Evolutionary conservation across 1,140 invertebrate species (phyloP).

Genomic region (Harpegnathos saltator): DNA sequence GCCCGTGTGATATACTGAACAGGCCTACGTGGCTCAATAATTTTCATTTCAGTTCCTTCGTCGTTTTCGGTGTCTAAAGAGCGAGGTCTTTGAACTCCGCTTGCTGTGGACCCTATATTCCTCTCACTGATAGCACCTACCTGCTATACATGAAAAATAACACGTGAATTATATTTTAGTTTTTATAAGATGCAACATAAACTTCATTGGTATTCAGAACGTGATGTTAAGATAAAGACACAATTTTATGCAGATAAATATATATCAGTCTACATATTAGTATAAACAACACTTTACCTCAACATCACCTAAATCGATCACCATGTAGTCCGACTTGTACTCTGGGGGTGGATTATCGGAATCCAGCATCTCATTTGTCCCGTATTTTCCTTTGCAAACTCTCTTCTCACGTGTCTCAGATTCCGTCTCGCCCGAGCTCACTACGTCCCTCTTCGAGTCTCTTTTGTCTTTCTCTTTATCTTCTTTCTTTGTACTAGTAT

Average conservation of each 20-base stretch:
- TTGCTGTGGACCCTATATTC: slow-evolving; percentile 73
- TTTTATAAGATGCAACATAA: slow-evolving; percentile 16
- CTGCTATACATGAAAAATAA: slow-evolving; percentile 59
- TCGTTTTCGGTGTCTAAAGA: slow-evolving; percentile 79
- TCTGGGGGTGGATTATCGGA: slow-evolving; percentile 82
- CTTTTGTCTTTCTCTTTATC: slow-evolving; percentile 83
- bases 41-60: slow-evolving; percentile 85
- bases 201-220: neutral
- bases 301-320: slow-evolving; percentile 82
- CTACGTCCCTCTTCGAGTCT: slow-evolving; percentile 71
- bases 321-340: slow-evolving; percentile 84
- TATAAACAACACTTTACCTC: slow-evolving; percentile 76
- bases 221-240: neutral
- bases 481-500: slow-evolving; percentile 76
- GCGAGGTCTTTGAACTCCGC: slow-evolving; percentile 78
- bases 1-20: slow-evolving; percentile 87
- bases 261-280: neutral
- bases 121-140: slow-evolving; percentile 76
- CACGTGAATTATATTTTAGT: neutral
- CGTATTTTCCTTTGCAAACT: slow-evolving; percentile 80
- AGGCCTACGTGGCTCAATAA: slow-evolving; percentile 80
- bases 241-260: neutral
- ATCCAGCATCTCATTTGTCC: slow-evolving; percentile 84
- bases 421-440: slow-evolving; percentile 70
- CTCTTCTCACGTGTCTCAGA: slow-evolving; percentile 77